Evolutionary conservation across 2,797 vertebrate species (phyloP).

Genomic region (Premnoplex brunnescens): DNA sequence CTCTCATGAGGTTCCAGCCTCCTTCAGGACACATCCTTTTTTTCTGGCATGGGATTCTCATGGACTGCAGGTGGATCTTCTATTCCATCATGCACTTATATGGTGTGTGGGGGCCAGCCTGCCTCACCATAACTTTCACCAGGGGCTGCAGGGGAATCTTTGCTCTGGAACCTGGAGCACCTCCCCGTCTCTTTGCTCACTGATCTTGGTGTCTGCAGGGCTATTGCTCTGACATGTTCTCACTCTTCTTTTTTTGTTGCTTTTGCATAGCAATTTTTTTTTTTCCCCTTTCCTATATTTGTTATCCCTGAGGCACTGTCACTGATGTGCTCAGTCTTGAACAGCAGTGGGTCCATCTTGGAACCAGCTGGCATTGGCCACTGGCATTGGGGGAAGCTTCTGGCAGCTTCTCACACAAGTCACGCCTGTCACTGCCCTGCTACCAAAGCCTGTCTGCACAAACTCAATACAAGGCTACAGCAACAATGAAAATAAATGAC

Average conservation of each 20-base stretch:
- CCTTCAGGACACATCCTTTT: not conserved
- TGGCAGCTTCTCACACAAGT: not conserved
- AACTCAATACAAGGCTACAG: not conserved
- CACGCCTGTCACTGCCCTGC: not conserved
- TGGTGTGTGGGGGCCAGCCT: not conserved
- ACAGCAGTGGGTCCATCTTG: not conserved
- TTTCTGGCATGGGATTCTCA: not conserved
- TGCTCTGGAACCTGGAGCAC: not conserved
- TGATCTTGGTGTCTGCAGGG: not conserved
- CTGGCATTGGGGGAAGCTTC: not conserved
- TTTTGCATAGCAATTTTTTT: not conserved
- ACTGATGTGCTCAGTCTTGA: not conserved
- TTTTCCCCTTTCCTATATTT: not conserved
- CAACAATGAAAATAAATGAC: not conserved
- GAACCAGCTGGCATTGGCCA: not conserved
- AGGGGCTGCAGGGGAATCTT: not conserved
- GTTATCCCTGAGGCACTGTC: not conserved
- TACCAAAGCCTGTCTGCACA: not conserved
- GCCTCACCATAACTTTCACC: not conserved
- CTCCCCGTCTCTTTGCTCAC: not conserved
- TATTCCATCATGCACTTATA: not conserved
- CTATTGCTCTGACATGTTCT: not conserved
- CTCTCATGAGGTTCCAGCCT: not conserved
- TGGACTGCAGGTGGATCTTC: not conserved
- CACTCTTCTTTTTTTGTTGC: not conserved